Conservation (phyloP, 2,888 invertebrate species). For the Phrixothrix hirtus region DNA sequence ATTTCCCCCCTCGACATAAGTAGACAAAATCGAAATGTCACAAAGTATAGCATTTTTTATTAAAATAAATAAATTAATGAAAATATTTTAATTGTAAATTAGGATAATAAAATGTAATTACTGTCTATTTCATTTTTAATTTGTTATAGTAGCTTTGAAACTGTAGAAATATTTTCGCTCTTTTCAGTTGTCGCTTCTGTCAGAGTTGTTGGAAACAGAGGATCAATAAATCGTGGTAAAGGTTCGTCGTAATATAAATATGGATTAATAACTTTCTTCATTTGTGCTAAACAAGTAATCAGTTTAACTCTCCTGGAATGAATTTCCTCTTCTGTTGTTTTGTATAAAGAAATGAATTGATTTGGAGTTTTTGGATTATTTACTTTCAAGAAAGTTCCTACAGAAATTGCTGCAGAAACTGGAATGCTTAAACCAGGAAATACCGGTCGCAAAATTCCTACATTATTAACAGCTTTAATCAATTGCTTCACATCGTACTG, state of each 20-base stretch:
- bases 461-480: constrained; percentile 60
- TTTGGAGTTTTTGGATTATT: constrained; percentile 54
- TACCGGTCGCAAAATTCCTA: constrained; percentile 62
- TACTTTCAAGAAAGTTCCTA: constrained; percentile 63
- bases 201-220: constrained; percentile 2
- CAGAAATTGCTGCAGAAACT: constrained; percentile 60
- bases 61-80: too few relatives aligned
- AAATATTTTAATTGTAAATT: too few relatives aligned
- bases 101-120: too few relatives aligned
- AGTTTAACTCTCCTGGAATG: constrained; percentile 44
- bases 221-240: constrained; percentile 39
- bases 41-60: too few relatives aligned
- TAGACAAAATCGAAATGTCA: too few relatives aligned
- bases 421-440: constrained; percentile 61
- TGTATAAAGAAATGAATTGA: constrained; percentile 50
- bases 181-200: neutral
- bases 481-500: constrained; percentile 62
- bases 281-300: constrained; percentile 49
- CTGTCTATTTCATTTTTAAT: too few relatives aligned
- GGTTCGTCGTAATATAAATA: constrained; percentile 57
- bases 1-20: too few relatives aligned
- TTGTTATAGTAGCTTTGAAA: too few relatives aligned
- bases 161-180: too few relatives aligned
- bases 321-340: constrained; percentile 54
- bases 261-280: constrained; percentile 62